These are phyloP conservation scores for Cistogaster globosa DNA, from an alignment of 2,888 invertebrate genomes.

Conservation along the genomic window DNA sequence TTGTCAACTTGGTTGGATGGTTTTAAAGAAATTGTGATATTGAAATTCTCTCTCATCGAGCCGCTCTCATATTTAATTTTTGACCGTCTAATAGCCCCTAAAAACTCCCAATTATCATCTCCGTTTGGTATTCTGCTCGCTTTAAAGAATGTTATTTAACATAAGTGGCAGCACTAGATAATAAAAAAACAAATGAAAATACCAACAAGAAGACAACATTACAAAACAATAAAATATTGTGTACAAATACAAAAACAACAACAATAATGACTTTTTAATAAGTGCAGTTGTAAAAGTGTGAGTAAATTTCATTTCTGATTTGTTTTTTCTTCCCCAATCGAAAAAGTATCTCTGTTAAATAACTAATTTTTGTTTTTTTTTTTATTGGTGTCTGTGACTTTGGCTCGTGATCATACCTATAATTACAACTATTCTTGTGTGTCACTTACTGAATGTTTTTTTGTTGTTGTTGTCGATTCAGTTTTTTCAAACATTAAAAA, in stretches of 20 bases:
- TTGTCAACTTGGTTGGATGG: too few species aligned
- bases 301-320: constrained; percentile 2
- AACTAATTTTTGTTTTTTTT: constrained; percentile 15
- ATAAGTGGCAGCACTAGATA: constrained; percentile 23
- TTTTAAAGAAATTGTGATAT: too few species aligned
- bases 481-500: constrained; percentile 12
- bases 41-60: too few species aligned
- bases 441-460: background rate
- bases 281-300: constrained; percentile 26
- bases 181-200: constrained; percentile 14
- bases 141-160: constrained; percentile 18
- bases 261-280: constrained; percentile 17
- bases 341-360: constrained; percentile 14
- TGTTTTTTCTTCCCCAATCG: constrained; percentile 2
- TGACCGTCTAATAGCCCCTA: too few species aligned
- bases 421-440: constrained; percentile 58
- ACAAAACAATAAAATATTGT: constrained; percentile 5
- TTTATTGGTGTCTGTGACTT: constrained; percentile 35
- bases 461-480: constrained; percentile 33
- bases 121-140: constrained; percentile 1
- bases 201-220: background rate
- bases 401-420: constrained; percentile 68
- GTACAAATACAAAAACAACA: constrained; percentile 10
- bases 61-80: too few species aligned
- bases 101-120: background rate